phyloP scores from a whole-genome alignment of 2,888 invertebrate species.

The Patella ulyssiponensis region DNA sequence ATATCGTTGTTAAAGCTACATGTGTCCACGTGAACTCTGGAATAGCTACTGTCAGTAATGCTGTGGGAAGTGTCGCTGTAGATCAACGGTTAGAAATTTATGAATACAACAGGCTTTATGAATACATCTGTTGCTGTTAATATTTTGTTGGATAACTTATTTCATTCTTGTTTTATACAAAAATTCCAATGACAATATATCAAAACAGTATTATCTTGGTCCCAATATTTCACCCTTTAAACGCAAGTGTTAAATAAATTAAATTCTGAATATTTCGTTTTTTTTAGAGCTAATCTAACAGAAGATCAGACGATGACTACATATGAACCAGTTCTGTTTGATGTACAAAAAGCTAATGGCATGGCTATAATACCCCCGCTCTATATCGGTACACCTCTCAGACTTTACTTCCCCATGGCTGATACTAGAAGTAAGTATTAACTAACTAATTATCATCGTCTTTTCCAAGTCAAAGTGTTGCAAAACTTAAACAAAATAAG shows the following conservation, averaged over 20 bases:
- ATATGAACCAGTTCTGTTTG: constrained; percentile 19
- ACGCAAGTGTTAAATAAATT: no score
- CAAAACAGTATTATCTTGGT: no score
- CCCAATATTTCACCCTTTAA: no score
- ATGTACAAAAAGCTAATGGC: constrained; percentile 10
- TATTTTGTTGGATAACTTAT: no score
- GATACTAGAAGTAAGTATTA: constrained; percentile 14
- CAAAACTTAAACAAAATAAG: no score
- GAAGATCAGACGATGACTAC: not conserved
- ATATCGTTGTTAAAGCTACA: constrained; percentile 3
- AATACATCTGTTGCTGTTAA: no score
- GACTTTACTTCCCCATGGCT: constrained; percentile 12
- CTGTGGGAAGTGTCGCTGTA: constrained; percentile 11
- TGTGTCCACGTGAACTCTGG: constrained; percentile 16
- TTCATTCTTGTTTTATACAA: no score
- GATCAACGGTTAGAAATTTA: not conserved
- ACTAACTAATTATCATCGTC: no score
- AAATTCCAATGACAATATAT: no score
- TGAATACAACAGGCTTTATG: no score
- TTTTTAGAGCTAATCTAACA: constrained; percentile 12
- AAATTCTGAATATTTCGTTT: not conserved
- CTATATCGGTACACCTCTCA: constrained; percentile 15
- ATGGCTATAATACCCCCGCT: not conserved
- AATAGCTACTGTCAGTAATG: not conserved
- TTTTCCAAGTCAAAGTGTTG: no score